Evolutionary conservation across 2,113 vertebrate genomes (phyloP).

Genomic region (Pterocles burchelli): DNA sequence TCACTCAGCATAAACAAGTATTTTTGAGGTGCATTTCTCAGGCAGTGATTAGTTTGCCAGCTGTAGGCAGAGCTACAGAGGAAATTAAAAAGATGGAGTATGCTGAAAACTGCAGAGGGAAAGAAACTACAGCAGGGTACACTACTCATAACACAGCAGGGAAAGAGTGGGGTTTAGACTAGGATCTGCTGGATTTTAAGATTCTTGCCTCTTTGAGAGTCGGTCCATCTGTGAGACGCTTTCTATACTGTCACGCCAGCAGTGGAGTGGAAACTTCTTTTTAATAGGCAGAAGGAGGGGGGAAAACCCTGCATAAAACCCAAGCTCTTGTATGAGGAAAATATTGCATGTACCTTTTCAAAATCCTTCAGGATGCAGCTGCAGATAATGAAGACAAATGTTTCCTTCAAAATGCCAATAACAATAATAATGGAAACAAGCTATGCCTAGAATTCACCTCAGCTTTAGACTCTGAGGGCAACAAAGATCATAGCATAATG

Average conservation of each 20-base stretch:
- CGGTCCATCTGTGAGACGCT: neutral
- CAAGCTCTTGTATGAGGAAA: neutral
- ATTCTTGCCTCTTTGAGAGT: neutral
- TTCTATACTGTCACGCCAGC: neutral
- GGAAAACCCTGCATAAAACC: neutral
- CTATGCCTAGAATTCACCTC: slow-evolving; percentile 5
- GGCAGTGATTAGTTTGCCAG: slow-evolving; percentile 37
- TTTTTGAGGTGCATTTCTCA: slow-evolving; percentile 24
- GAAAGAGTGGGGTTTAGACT: neutral
- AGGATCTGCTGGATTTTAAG: neutral
- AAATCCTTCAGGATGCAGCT: slow-evolving; percentile 35
- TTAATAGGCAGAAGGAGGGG: neutral
- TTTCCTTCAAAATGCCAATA: slow-evolving; percentile 4
- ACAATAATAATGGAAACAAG: slow-evolving; percentile 4
- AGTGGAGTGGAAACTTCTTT: neutral
- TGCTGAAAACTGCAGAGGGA: neutral
- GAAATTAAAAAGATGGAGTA: slow-evolving; percentile 36
- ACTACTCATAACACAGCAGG: slow-evolving; percentile 14
- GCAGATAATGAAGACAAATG: slow-evolving; percentile 45
- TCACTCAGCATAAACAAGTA: slow-evolving; percentile 4
- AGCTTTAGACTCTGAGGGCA: neutral
- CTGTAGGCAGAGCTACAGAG: slow-evolving; percentile 36
- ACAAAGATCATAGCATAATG: neutral
- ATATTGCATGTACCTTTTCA: neutral
- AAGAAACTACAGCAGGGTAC: neutral